Evolutionary conservation across 2,888 invertebrate genomes (phyloP).

Genomic region (Hydrotaea diabolus): DNA sequence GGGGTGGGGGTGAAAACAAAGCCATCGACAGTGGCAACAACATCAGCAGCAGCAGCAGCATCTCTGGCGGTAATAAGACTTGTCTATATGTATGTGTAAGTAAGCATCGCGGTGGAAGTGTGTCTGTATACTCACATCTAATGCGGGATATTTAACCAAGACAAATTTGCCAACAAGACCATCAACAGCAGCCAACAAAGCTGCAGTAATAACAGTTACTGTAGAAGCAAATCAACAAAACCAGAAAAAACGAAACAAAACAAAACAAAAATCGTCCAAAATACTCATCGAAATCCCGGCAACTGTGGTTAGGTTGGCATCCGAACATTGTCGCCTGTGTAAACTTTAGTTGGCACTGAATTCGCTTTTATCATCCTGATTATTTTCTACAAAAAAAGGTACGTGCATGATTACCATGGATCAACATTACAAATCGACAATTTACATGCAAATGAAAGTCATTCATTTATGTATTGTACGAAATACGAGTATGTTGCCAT

Average conservation of each 20-base stretch:
- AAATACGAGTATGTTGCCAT: too few relatives aligned
- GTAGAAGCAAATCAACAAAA: neutral
- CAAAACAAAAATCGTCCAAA: too few relatives aligned
- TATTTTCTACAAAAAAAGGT: too few relatives aligned
- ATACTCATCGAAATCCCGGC: neutral
- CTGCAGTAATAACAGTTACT: conserved; percentile 35
- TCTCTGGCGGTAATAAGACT: neutral
- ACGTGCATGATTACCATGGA: too few relatives aligned
- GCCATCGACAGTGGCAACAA: neutral
- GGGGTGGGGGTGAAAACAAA: neutral
- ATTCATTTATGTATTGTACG: neutral
- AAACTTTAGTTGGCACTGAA: too few relatives aligned
- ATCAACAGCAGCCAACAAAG: conserved; percentile 19
- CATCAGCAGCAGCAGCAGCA: neutral
- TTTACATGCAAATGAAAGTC: too few relatives aligned
- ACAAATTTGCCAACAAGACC: conserved; percentile 46
- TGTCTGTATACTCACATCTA: too few relatives aligned
- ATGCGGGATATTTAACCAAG: conserved; percentile 39
- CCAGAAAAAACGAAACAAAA: too few relatives aligned
- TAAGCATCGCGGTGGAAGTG: too few relatives aligned
- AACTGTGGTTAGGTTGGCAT: neutral
- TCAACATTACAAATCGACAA: too few relatives aligned
- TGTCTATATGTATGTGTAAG: neutral
- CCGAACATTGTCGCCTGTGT: too few relatives aligned
- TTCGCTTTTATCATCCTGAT: too few relatives aligned